A percentile compares a stretch with the other conserved stretches of the same genome.
phyloP scores from a whole-genome alignment of 64 coral and sea anemone genomes.

The Actinia tenebrosa region DNA sequence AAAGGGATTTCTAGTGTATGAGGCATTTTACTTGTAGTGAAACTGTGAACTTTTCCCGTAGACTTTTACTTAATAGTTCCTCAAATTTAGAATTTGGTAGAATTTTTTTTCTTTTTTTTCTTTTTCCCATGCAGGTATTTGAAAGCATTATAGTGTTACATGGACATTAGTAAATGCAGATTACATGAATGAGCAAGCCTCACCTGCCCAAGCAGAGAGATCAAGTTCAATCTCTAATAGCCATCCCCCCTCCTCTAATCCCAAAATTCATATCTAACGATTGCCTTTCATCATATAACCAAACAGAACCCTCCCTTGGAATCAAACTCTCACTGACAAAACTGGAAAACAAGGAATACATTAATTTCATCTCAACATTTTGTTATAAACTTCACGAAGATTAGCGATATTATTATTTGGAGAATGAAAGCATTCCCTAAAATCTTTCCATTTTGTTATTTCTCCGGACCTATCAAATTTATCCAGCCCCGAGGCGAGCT shows the following conservation, averaged over 20 bases:
- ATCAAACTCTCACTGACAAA: neutral
- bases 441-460: constrained; percentile 11
- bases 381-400: neutral
- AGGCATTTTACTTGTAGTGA: no score
- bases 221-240: neutral
- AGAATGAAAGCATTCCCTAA: neutral
- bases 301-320: neutral
- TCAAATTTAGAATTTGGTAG: no score
- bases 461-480: neutral
- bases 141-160: neutral
- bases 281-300: neutral
- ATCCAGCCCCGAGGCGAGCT: neutral
- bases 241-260: neutral
- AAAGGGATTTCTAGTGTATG: no score
- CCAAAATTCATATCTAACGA: neutral
- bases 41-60: neutral
- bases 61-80: neutral
- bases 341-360: neutral
- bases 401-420: neutral
- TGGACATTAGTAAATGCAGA: neutral
- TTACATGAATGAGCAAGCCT: neutral
- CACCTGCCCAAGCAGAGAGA: constrained; percentile 3
- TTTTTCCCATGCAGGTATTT: neutral
- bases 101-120: neutral
- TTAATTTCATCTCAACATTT: neutral